Evolutionary conservation across 2,113 vertebrate species (phyloP), one percentile per base, ranked within the genome.

Genomic region (Rafetus swinhoei): DNA sequence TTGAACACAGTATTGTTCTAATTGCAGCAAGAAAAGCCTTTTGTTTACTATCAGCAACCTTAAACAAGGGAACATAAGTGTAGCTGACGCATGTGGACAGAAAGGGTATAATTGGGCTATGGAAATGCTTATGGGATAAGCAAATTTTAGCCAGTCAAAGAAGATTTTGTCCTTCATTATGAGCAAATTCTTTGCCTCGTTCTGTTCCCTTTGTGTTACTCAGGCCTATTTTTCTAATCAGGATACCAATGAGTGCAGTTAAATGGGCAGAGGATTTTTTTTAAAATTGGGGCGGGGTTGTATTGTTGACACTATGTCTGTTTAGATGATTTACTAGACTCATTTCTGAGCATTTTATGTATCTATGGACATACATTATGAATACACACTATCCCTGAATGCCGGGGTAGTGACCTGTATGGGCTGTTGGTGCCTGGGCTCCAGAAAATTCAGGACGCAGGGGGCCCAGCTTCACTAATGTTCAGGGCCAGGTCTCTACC

Each of bases 51-150:
- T 88, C 84, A 87, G 93, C 76, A 74, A 0, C 56, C 76, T 90
- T 56, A 52, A 95, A 92, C 65, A 52, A 89, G 55, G 79, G 90
- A 90, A 86, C 76, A 82, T 21, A 84, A 88, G 91, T 76, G 24
- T 60, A 60, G 59, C 24, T 60, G 89, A 62, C 83, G 87, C 76
- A 1, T 5, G 7, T 92, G 86, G 87, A 86, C 88, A 80, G 22
- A 92, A 81, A 13, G 60, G 84, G 54, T 86, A n/a, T 60, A 94
- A 88, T 0, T 81, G 87, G 53, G 13, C 72, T 88, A 6, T 50
- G 80, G 83, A 91, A 35, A 57, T 35, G 69, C 56, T 29, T 79
- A 50, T 12, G 24, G 59, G 59, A 24, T 60, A 60, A n/a, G 65
- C 7, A n/a, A 15, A 69, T 69, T n/a, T 69, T 7, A 69, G 65